These are phyloP conservation scores for Malurus elegans DNA, from an alignment of 2,113 vertebrate genomes.

Conservation along the genomic window DNA sequence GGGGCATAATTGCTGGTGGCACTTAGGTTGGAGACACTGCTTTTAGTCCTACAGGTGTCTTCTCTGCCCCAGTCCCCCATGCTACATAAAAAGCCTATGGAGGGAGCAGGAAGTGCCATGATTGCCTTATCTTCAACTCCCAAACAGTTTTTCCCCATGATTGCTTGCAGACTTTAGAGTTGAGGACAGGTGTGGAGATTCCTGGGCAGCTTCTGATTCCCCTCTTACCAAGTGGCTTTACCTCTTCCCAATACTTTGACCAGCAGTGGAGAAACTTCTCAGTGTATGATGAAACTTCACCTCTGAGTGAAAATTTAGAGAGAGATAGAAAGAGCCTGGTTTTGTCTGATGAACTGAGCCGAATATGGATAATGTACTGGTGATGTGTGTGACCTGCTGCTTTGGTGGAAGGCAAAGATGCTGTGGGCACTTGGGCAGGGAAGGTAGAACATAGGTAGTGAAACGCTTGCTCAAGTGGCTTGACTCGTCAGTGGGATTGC, in stretches of 20 bases:
- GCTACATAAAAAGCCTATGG: background rate
- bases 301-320: background rate
- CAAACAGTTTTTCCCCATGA: background rate
- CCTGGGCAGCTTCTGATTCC: background rate
- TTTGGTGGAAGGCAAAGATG: background rate
- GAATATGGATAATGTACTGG: background rate
- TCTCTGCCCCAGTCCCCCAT: background rate
- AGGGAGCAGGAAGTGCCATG: background rate
- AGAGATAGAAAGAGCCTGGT: background rate
- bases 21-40: background rate
- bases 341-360: background rate
- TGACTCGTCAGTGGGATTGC: background rate
- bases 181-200: background rate
- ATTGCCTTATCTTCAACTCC: background rate
- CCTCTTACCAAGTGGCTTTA: background rate
- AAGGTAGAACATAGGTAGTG: background rate
- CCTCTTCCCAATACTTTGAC: background rate
- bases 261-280: background rate
- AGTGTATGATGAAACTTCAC: background rate
- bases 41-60: background rate
- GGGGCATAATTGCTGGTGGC: background rate
- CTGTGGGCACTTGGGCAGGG: background rate
- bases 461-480: background rate
- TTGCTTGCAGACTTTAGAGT: background rate
- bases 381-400: background rate